Evolutionary conservation across 2,888 invertebrate genomes (phyloP).

Genomic region (Drosophila mercatorum): DNA sequence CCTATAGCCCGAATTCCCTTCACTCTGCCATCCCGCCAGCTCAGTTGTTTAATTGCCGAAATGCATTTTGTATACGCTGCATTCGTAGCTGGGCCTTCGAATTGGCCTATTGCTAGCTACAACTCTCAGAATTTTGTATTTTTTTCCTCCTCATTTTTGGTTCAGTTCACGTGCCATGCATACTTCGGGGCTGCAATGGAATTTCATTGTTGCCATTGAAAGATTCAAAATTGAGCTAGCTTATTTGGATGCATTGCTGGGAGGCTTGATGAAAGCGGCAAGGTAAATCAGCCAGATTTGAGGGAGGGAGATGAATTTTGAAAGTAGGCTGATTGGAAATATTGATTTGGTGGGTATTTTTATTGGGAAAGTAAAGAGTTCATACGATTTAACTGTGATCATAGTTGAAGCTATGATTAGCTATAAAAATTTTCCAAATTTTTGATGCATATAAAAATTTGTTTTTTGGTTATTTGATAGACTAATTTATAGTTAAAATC

Average conservation of each 20-base stretch:
- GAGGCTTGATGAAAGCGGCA: background rate
- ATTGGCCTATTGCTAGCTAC: constrained; percentile 27
- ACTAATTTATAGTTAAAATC: no score
- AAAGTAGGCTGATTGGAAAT: no score
- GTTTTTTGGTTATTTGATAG: no score
- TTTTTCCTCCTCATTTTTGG: background rate
- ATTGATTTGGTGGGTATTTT: no score
- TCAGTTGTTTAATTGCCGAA: constrained; percentile 62
- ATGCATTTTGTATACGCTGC: constrained; percentile 48
- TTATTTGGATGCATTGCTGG: constrained; percentile 4
- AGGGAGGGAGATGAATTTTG: background rate
- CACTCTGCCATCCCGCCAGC: background rate
- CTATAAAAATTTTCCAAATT: no score
- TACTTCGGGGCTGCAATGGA: background rate
- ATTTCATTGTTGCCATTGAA: constrained; percentile 12
- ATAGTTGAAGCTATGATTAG: no score
- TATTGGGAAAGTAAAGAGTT: no score
- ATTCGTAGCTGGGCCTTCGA: constrained; percentile 17
- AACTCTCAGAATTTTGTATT: background rate
- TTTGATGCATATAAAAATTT: no score
- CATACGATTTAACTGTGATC: no score
- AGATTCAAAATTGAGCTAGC: background rate
- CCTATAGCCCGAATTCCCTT: background rate
- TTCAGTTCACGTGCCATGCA: background rate
- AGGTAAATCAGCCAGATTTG: background rate